phyloP scores from a whole-genome alignment of 2,797 vertebrate genomes.

The Austrolebias charrua region DNA sequence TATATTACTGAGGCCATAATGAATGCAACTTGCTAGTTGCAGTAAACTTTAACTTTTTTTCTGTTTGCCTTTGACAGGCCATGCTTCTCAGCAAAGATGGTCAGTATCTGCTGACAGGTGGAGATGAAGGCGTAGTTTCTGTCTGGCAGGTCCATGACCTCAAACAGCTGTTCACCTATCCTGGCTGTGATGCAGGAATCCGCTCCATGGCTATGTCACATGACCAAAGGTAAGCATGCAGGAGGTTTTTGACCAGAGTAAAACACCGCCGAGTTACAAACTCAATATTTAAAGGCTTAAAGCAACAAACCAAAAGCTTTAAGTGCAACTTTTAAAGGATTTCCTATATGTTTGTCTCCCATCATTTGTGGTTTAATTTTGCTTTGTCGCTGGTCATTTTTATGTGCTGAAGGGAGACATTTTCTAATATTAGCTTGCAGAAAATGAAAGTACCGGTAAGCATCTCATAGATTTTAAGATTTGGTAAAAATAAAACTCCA shows the following conservation, averaged over 20 bases:
- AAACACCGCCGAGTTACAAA: neutral
- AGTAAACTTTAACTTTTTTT: no score
- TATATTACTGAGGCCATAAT: no score
- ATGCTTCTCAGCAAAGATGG: constrained; percentile 93
- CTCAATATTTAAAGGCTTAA: neutral
- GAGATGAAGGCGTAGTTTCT: constrained; percentile 88
- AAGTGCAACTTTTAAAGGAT: neutral
- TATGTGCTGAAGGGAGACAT: no score
- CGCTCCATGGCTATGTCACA: constrained; percentile 95
- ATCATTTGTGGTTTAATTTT: no score
- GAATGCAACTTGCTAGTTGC: no score
- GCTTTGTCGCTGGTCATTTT: no score
- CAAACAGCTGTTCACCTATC: constrained; percentile 91
- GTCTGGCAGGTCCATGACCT: constrained; percentile 92
- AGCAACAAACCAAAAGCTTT: neutral
- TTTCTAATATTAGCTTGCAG: no score
- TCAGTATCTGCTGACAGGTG: constrained; percentile 94
- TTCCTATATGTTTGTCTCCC: neutral
- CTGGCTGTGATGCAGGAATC: constrained; percentile 95
- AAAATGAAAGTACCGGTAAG: no score
- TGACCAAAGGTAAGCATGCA: constrained; percentile 89
- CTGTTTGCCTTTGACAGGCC: constrained; percentile 74
- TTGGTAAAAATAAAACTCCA: no score
- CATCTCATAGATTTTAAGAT: no score
- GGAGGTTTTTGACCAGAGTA: neutral